Conservation (phyloP, 2,113 vertebrate species). For the Sus scrofa region DNA sequence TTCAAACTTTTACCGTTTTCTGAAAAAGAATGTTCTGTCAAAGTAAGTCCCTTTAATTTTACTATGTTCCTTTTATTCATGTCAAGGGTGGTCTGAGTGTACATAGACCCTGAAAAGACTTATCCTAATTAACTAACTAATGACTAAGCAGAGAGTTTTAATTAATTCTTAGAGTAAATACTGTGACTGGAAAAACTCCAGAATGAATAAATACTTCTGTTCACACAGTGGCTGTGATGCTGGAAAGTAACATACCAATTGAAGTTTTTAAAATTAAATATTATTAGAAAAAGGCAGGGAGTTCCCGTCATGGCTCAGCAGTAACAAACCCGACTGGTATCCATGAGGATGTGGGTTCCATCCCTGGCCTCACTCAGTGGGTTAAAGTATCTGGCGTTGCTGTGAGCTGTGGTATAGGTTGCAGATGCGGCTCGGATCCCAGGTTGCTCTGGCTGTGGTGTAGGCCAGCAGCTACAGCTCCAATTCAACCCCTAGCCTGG, state of each 20-base stretch:
- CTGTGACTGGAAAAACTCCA: background rate
- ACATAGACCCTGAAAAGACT: background rate
- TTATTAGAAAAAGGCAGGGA: background rate
- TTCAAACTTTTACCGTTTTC: background rate
- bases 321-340: too few species aligned
- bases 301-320: too few species aligned
- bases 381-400: too few species aligned
- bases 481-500: too few species aligned
- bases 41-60: background rate
- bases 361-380: too few species aligned
- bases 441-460: too few species aligned
- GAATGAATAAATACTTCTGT: background rate
- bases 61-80: background rate
- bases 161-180: background rate
- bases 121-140: background rate
- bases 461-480: too few species aligned
- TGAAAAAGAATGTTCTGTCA: background rate
- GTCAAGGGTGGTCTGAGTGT: background rate
- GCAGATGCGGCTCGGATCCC: too few species aligned
- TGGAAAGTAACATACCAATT: background rate
- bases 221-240: background rate
- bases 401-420: too few species aligned
- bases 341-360: too few species aligned
- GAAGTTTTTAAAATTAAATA: slow-evolving; percentile 22
- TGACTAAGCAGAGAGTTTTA: background rate